Evolutionary conservation across 2,888 invertebrate genomes (phyloP).

Genomic region (Lydus trimaculatus): DNA sequence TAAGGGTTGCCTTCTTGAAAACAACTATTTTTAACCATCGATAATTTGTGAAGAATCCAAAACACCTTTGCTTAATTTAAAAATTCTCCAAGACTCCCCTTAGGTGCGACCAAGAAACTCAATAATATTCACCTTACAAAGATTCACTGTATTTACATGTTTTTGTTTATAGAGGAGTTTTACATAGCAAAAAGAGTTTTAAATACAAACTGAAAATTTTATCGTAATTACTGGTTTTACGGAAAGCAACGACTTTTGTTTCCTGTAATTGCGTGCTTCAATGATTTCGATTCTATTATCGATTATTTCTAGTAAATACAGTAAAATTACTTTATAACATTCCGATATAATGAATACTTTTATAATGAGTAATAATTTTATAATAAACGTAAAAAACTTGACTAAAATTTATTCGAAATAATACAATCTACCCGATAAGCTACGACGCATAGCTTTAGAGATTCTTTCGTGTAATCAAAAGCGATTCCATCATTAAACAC

Average conservation of each 20-base stretch:
- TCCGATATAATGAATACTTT: not conserved
- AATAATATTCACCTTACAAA: too few species aligned
- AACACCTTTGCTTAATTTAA: too few species aligned
- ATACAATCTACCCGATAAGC: not conserved
- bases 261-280: conserved; percentile 3
- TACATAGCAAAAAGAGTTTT: too few species aligned
- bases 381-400: not conserved
- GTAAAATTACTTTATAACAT: not conserved
- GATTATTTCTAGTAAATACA: not conserved
- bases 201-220: not conserved
- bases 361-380: not conserved
- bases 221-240: not conserved
- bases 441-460: not conserved
- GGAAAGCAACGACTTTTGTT: not conserved
- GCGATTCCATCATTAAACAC: too few species aligned
- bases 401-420: not conserved
- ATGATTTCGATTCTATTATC: not conserved
- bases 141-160: too few species aligned
- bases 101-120: too few species aligned
- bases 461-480: not conserved
- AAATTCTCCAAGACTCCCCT: too few species aligned
- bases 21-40: too few species aligned
- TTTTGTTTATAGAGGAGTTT: too few species aligned
- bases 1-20: too few species aligned
- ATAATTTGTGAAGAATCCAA: too few species aligned